phyloP scores from a whole-genome alignment of 2,113 vertebrate genomes.

The Calonectris borealis region DNA sequence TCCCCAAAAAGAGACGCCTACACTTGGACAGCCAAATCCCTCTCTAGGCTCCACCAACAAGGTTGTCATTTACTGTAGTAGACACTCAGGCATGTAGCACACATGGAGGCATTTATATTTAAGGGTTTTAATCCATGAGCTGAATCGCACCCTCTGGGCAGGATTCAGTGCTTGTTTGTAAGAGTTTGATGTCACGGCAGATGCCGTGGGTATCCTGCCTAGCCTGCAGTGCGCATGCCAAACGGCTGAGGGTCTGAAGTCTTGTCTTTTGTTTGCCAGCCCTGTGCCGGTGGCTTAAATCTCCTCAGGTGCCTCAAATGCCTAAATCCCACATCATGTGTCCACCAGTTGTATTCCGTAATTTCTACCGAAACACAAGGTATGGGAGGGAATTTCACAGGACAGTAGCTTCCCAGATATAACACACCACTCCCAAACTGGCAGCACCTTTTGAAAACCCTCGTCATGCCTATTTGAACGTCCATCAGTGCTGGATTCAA shows the following conservation, averaged over 20 bases:
- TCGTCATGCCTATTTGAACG: background rate
- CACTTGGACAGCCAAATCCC: background rate
- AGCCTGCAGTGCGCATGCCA: background rate
- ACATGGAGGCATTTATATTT: background rate
- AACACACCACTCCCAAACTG: background rate
- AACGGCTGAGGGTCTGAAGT: background rate
- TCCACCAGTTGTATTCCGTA: background rate
- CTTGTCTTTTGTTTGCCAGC: background rate
- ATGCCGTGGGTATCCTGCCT: background rate
- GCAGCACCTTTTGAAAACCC: background rate
- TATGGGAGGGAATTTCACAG: background rate
- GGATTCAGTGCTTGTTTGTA: background rate
- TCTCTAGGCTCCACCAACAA: background rate
- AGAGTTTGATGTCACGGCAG: background rate
- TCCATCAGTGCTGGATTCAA: background rate
- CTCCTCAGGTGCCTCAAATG: background rate
- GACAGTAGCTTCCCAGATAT: background rate
- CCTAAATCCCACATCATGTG: background rate
- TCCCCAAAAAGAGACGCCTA: background rate
- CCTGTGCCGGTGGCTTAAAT: background rate
- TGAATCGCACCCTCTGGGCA: background rate
- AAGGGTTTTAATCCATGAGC: background rate
- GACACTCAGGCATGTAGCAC: background rate
- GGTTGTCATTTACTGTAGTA: background rate
- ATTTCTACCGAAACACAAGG: background rate